phyloP scores from a whole-genome alignment of 2,888 invertebrate genomes.

The Callimorpha dominula region DNA sequence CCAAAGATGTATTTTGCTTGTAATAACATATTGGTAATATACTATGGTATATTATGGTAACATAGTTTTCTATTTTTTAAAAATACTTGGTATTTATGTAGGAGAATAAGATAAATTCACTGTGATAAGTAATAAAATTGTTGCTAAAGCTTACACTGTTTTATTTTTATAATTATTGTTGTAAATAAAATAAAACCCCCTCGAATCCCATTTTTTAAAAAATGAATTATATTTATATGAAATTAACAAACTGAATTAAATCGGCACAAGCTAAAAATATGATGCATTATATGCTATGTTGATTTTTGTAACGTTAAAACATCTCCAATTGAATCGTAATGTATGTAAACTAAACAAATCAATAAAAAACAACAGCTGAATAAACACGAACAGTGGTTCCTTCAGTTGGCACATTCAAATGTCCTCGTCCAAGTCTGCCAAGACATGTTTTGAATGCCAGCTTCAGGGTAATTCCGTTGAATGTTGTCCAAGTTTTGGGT shows the following conservation, averaged over 20 bases:
- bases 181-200: slow-evolving; percentile 42
- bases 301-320: slow-evolving; percentile 64
- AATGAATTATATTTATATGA: slow-evolving; percentile 83
- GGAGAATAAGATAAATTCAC: slow-evolving; percentile 56
- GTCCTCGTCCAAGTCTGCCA: slow-evolving; percentile 72
- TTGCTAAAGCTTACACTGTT: slow-evolving; percentile 51
- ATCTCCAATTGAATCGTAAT: slow-evolving; percentile 70
- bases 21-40: slow-evolving; percentile 21
- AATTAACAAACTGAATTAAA: slow-evolving; percentile 82
- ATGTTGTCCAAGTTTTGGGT: slow-evolving; percentile 82
- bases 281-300: slow-evolving; percentile 71
- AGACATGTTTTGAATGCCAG: slow-evolving; percentile 78
- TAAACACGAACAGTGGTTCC: slow-evolving; percentile 75
- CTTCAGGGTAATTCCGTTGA: slow-evolving; percentile 81
- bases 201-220: slow-evolving; percentile 58
- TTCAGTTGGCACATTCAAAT: slow-evolving; percentile 76
- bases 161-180: slow-evolving; percentile 21
- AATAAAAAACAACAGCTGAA: slow-evolving; percentile 71
- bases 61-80: slow-evolving; percentile 34
- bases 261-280: slow-evolving; percentile 79
- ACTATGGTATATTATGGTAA: too few relatives aligned
- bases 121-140: slow-evolving; percentile 70
- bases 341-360: slow-evolving; percentile 75
- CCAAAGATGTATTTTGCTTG: slow-evolving; percentile 57
- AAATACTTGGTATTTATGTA: slow-evolving; percentile 38